Base-by-base conservation (phyloP, 2,888 invertebrate species). In the Amblyjoppa fuscipennis region DNA sequence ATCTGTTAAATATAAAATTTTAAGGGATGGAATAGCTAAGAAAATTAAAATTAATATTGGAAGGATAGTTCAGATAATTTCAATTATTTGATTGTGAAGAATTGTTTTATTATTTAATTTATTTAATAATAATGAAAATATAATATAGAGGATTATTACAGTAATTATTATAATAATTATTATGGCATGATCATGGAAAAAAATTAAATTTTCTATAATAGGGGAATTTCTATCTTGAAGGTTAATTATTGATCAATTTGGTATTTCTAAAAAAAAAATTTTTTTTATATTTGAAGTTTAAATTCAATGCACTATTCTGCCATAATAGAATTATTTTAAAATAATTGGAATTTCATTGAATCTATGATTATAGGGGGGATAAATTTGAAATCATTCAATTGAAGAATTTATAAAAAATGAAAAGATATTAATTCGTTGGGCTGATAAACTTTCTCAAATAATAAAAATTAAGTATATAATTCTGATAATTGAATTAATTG, bases 171-270 rank as follows among this genome's bases (percentile, higher is more conserved):
- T 93, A 93, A 96, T 92, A 94, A 96, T 95, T 94, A 96, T 92
- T 94, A 96, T 90, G 1, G 95, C 94, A 89, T 96, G 95, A 93
- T 96, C 96, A 91, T 96, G 96, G 90, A 96, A 96, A 91, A 96
- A 96, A 91, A 94, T 95, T 94, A 96, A 94, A 95, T 96, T 95
- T 96, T 96, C 96, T 95, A 96, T 96, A 94, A 96, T 92, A 56
- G 96, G 96, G 0, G 96, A 96, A 68, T 95, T 94, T 89, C 95
- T 94, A 94, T 96, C 95, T 96, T 96, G 96, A 86, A 96, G 92
- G 84, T 94, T 94, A 89, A 96, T 90, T 90, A 95, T 95, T 88
- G 95, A 95, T 95, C 96, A 96, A 90, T 95, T 95, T 94, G 95
- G 94, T 11, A 95, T 93, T 95, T 96, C 95, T 95, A 95, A 96